Evolutionary conservation across 92 coral and sea anemone genomes (phyloP), one percentile per base, ranked within the genome.

Genomic region (Parazoanthus swiftii): DNA sequence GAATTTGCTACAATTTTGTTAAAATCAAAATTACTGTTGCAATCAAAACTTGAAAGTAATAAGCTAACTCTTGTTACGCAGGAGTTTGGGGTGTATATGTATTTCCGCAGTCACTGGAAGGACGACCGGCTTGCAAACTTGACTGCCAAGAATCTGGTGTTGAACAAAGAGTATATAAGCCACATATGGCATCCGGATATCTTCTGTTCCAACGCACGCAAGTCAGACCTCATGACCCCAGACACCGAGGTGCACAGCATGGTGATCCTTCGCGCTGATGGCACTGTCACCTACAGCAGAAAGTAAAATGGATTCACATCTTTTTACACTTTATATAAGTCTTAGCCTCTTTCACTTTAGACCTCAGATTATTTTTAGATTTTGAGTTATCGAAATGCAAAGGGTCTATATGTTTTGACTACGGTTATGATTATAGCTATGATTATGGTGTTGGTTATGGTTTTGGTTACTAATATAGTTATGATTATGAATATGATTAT

Each of bases 151-250:
- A 80, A 84, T 33, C 79, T 88, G 65, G 92, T 90, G 23, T 42
- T 90, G 21, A 86, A 84, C 65, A 88, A 88, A 29, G 88, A 90
- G 86, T 88, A 90, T 36, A 80, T 90, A 29, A 65, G 79, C 35
- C 76, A 79, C 0, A 33, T 90, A 13, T 90, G 92, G 92, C 88
- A 74, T 8, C 92, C 92, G 10, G 92, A 90, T 25, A 90, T 88
- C 14, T 90, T 86, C 58, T 90, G 92, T 33, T 81, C 88, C 29
- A 90, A 90, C 48, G 92, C 92, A 44, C 89, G 92, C n/a, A 77
- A 86, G 68, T 86, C 89, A 29, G 86, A 90, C 37, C 89, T 90
- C 18, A 90, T 90, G 92, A 56, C 43, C 58, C 87, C 87, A 0
- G 87, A 84, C 42, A 84, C 87, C 0, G 87, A 84, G 78, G 87